A percentile compares a stretch with the other conserved stretches of the same genome.
Conservation (phyloP, 2,888 invertebrate genomes). For the Serripes groenlandicus region DNA sequence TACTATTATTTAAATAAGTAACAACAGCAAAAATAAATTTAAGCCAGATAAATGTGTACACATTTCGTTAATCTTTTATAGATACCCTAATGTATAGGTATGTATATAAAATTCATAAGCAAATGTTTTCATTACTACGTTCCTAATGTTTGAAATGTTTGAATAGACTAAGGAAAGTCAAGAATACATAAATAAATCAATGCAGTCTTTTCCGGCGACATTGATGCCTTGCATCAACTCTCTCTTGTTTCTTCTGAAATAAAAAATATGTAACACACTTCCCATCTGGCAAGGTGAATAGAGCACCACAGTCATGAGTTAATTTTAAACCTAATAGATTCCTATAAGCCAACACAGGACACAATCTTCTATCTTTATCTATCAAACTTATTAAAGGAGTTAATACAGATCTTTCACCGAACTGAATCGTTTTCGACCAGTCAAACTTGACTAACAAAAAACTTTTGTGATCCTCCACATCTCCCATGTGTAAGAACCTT, state of each 20-base stretch:
- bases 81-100: no score
- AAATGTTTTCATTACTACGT: no score
- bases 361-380: not conserved
- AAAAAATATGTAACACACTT: not conserved
- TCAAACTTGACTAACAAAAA: not conserved
- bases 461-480: not conserved
- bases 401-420: not conserved
- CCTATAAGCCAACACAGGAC: not conserved
- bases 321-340: not conserved
- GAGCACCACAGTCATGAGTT: not conserved
- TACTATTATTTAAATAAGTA: no score
- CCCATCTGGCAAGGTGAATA: not conserved
- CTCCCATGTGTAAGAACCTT: not conserved
- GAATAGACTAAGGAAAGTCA: no score
- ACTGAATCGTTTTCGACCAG: slow-evolving; percentile 1
- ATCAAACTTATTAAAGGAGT: not conserved
- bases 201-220: no score
- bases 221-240: no score
- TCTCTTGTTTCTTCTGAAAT: not conserved
- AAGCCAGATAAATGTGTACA: no score
- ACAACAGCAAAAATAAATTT: no score
- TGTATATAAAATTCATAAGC: no score
- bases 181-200: no score
- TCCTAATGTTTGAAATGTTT: no score
- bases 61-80: no score